These are phyloP conservation scores for Micromussa lordhowensis DNA, from an alignment of 92 coral and sea anemone genomes.

Conservation along the genomic window DNA sequence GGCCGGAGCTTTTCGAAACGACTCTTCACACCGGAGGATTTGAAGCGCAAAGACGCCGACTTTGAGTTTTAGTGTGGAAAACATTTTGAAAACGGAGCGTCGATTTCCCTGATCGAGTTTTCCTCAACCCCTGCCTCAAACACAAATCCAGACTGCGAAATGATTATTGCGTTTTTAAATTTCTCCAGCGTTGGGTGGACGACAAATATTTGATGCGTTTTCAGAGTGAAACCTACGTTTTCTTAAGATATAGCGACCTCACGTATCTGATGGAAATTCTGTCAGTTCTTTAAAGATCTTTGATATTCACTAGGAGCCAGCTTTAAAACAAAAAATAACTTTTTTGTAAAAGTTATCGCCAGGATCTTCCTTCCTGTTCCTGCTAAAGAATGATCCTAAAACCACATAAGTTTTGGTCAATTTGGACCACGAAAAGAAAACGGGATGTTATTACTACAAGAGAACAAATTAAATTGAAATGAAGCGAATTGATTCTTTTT, in stretches of 20 bases:
- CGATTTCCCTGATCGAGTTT: too few relatives aligned
- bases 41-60: too few relatives aligned
- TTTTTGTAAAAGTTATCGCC: background rate
- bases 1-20: too few relatives aligned
- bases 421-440: background rate
- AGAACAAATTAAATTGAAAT: background rate
- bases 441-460: background rate
- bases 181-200: too few relatives aligned
- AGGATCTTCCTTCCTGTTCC: background rate
- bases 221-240: too few relatives aligned
- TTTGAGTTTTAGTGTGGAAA: too few relatives aligned
- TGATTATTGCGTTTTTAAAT: too few relatives aligned
- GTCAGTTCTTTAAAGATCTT: background rate
- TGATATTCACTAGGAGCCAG: background rate
- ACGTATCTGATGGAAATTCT: background rate
- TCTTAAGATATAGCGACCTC: background rate
- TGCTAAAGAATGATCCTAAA: background rate
- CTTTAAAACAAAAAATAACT: background rate
- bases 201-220: too few relatives aligned
- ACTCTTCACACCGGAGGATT: too few relatives aligned
- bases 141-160: too few relatives aligned
- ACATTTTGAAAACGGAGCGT: too few relatives aligned
- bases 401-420: background rate
- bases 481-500: background rate
- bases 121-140: too few relatives aligned